phyloP scores from a whole-genome alignment of 2,113 vertebrate genomes.

The Rhipidura dahli region DNA sequence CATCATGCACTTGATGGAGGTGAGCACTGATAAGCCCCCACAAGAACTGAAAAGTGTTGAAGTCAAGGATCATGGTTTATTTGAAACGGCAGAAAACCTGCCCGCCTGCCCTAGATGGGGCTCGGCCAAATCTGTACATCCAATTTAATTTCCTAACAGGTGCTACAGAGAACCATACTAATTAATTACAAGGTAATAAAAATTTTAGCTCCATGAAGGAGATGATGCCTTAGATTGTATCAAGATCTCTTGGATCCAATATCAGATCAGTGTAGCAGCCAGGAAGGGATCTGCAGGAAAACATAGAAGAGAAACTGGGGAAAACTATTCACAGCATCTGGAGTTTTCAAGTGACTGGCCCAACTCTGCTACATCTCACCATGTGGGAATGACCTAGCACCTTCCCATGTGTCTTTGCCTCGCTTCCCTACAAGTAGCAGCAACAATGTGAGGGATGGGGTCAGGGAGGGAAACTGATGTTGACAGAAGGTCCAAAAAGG shows the following conservation, averaged over 20 bases:
- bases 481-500: neutral
- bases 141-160: neutral
- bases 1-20: neutral
- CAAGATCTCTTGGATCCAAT: neutral
- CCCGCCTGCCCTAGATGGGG: neutral
- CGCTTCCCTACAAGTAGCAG: rapidly evolving
- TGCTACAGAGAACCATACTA: neutral
- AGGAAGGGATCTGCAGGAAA: neutral
- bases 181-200: neutral
- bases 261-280: neutral
- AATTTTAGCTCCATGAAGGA: neutral
- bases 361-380: neutral
- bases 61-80: neutral
- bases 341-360: neutral
- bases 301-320: neutral
- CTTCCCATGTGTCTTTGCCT: neutral
- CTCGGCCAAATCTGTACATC: neutral
- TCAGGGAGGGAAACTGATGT: neutral
- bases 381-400: neutral
- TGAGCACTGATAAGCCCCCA: neutral
- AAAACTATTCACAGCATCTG: neutral
- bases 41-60: neutral
- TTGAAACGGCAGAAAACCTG: neutral
- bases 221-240: neutral
- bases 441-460: neutral